Percentiles rank a stretch among this genome's conserved stretches.
phyloP scores from a whole-genome alignment of 2,797 vertebrate genomes.

The Sternotherus odoratus region DNA sequence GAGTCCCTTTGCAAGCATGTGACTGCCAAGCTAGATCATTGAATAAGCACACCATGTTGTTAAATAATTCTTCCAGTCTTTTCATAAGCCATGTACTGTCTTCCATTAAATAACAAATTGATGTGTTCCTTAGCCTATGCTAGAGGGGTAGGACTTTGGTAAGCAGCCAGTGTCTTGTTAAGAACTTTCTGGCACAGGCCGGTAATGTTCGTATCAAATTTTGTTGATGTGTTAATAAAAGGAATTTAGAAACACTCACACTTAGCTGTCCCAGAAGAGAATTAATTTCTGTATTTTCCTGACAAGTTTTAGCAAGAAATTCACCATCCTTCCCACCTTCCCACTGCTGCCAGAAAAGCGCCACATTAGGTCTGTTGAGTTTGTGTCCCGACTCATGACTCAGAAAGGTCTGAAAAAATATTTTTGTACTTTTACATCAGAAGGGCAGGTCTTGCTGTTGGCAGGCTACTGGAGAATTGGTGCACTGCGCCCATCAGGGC shows the following conservation, averaged over 20 bases:
- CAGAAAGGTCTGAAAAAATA: neutral
- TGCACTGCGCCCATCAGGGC: neutral
- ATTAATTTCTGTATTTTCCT: constrained; percentile 29
- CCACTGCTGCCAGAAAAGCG: neutral
- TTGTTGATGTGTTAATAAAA: constrained; percentile 35
- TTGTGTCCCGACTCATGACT: neutral
- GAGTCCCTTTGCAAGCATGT: neutral
- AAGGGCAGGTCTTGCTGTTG: neutral
- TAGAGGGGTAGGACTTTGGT: constrained; percentile 48
- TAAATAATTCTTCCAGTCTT: constrained; percentile 8
- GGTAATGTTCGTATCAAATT: constrained; percentile 45
- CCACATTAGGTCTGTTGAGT: neutral
- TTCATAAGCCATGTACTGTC: neutral
- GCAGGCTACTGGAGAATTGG: neutral
- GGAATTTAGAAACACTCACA: constrained; percentile 40
- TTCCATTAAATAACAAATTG: constrained; percentile 44
- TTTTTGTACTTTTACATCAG: neutral
- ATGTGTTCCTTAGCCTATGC: constrained; percentile 43
- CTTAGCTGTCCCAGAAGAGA: constrained; percentile 25
- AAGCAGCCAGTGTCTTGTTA: constrained; percentile 29
- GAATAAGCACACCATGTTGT: neutral
- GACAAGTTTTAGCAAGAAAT: constrained; percentile 12
- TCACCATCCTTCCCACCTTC: neutral
- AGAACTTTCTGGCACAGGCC: constrained; percentile 39
- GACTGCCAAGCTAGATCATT: neutral